These are phyloP conservation scores for Lepeophtheirus salmonis DNA, from an alignment of 1,140 invertebrate genomes.

Conservation along the genomic window DNA sequence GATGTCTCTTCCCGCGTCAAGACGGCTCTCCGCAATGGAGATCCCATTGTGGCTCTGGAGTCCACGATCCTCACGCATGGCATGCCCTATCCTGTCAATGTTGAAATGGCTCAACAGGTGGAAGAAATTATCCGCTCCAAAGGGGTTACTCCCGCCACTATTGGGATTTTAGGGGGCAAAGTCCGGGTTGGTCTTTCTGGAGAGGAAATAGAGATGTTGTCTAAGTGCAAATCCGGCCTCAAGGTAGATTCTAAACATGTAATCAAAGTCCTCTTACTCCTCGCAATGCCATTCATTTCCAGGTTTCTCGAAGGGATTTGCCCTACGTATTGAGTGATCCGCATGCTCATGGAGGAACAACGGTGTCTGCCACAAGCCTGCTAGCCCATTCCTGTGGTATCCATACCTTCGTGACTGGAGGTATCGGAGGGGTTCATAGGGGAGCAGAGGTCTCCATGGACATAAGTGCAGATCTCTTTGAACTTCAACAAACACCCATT, in stretches of 20 bases:
- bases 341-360: constrained; percentile 72
- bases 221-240: constrained; percentile 22
- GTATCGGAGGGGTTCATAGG: constrained; percentile 83
- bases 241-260: constrained; percentile 8
- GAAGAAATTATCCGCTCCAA: constrained; percentile 49
- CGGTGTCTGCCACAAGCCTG: constrained; percentile 76
- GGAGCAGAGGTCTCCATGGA: constrained; percentile 64
- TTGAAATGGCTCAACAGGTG: constrained; percentile 59
- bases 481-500: constrained; percentile 65
- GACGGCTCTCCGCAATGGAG: constrained; percentile 33
- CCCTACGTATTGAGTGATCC: constrained; percentile 45
- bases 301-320: constrained; percentile 71
- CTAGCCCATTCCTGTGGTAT: constrained; percentile 30
- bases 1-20: constrained; percentile 27
- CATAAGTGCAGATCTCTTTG: constrained; percentile 80
- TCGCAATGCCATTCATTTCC: no score
- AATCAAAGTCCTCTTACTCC: not conserved
- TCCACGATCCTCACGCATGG: constrained; percentile 96
- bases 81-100: constrained; percentile 83
- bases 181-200: constrained; percentile 55
- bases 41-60: constrained; percentile 78
- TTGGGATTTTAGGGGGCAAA: constrained; percentile 65
- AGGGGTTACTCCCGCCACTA: constrained; percentile 80
- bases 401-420: constrained; percentile 78
- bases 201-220: constrained; percentile 42